Evolutionary conservation across 2,113 vertebrate species (phyloP).

Genomic region (Butorides virescens): DNA sequence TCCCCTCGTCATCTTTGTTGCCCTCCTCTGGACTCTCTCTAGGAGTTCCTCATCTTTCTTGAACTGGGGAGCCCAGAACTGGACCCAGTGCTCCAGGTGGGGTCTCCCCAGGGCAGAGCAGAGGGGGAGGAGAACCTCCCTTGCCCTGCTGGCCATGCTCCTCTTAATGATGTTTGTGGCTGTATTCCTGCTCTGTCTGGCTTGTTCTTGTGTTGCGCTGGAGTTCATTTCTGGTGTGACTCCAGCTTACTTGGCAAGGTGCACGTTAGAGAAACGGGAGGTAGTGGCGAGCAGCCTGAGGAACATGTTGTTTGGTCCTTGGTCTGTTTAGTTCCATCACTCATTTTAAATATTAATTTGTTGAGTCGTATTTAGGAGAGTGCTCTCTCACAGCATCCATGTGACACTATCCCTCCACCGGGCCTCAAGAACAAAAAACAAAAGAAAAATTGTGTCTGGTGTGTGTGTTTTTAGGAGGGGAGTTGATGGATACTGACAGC

Average conservation of each 20-base stretch:
- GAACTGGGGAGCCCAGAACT: no score
- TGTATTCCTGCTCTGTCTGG: background rate
- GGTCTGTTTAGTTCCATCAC: background rate
- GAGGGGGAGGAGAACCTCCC: no score
- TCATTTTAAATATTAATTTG: background rate
- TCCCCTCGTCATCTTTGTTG: no score
- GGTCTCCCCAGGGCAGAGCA: no score
- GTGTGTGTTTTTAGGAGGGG: fast-evolving
- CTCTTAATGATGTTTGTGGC: background rate
- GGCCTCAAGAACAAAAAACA: background rate
- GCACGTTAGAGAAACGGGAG: background rate
- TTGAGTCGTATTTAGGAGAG: background rate
- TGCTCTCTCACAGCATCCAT: background rate
- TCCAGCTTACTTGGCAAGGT: background rate
- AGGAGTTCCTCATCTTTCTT: no score
- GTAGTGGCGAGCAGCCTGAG: background rate
- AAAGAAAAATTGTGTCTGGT: background rate
- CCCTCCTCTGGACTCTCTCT: no score
- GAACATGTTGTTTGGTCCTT: background rate
- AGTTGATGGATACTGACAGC: no score
- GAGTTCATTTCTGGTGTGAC: background rate
- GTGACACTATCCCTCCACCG: no score
- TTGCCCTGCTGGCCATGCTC: no score
- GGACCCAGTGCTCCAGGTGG: no score
- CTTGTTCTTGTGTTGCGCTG: background rate